phyloP scores from a whole-genome alignment of 2,888 invertebrate genomes.

The Cephonodes hylas region DNA sequence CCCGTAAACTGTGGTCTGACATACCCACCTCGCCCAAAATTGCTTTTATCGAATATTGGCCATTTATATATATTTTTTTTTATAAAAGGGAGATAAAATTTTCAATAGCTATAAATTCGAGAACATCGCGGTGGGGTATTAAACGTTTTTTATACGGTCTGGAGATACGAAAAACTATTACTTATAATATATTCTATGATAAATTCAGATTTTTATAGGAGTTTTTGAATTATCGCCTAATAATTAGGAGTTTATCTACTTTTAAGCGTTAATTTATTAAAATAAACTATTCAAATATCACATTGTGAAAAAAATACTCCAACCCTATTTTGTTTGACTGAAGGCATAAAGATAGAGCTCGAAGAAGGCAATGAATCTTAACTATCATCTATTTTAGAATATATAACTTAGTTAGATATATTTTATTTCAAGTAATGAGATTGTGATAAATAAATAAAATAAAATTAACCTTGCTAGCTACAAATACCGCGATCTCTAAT shows the following conservation, averaged over 20 bases:
- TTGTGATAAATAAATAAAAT: too few relatives aligned
- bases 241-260: neutral
- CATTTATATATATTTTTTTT: neutral
- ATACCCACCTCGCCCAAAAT: conserved; percentile 56
- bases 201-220: neutral
- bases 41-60: conserved; percentile 64
- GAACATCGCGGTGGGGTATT: neutral
- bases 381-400: too few relatives aligned
- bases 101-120: neutral
- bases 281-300: too few relatives aligned
- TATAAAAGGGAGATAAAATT: neutral
- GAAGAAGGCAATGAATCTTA: too few relatives aligned
- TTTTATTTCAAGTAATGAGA: too few relatives aligned
- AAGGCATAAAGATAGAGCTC: too few relatives aligned
- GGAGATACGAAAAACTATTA: neutral
- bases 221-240: neutral
- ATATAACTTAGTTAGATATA: too few relatives aligned
- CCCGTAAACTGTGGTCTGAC: conserved; percentile 56
- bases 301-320: too few relatives aligned
- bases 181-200: neutral
- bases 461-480: too few relatives aligned
- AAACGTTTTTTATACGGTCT: neutral
- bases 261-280: too few relatives aligned
- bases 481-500: too few relatives aligned
- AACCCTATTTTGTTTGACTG: too few relatives aligned